phyloP scores from a whole-genome alignment of 1,140 invertebrate genomes.

The Drosophila grimshawi region DNA sequence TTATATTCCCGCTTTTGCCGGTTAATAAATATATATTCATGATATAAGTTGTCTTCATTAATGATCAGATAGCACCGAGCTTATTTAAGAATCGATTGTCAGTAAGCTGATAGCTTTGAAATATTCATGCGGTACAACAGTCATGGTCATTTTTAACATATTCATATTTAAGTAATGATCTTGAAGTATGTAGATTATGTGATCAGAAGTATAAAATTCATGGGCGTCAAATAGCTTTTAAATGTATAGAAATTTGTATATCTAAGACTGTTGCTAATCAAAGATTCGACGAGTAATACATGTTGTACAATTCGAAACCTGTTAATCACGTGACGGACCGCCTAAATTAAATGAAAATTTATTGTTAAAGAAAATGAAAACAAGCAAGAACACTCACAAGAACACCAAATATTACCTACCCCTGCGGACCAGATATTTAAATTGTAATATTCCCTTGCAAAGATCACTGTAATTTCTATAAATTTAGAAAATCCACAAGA shows the following conservation, averaged over 20 bases:
- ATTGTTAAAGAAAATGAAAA: neutral
- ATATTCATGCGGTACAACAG: neutral
- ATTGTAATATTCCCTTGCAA: too few relatives aligned
- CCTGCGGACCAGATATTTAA: too few relatives aligned
- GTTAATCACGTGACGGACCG: conserved; percentile 16
- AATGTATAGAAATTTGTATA: neutral
- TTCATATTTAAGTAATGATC: neutral
- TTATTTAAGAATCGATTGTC: neutral
- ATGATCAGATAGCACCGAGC: neutral
- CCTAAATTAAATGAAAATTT: conserved; percentile 13
- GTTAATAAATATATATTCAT: neutral
- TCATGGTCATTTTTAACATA: conserved; percentile 1
- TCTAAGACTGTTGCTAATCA: conserved; percentile 1
- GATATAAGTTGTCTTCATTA: neutral
- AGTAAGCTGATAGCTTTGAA: neutral
- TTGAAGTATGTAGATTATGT: neutral
- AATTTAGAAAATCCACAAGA: too few relatives aligned
- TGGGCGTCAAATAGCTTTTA: neutral
- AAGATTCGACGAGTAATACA: neutral
- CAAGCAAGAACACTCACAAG: too few relatives aligned
- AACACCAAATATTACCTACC: too few relatives aligned
- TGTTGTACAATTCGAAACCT: neutral
- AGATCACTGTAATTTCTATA: too few relatives aligned
- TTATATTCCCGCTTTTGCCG: neutral
- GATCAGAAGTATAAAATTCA: neutral